Evolutionary conservation across 1,140 invertebrate species (phyloP).

Genomic region (Adoxophyes honmai): DNA sequence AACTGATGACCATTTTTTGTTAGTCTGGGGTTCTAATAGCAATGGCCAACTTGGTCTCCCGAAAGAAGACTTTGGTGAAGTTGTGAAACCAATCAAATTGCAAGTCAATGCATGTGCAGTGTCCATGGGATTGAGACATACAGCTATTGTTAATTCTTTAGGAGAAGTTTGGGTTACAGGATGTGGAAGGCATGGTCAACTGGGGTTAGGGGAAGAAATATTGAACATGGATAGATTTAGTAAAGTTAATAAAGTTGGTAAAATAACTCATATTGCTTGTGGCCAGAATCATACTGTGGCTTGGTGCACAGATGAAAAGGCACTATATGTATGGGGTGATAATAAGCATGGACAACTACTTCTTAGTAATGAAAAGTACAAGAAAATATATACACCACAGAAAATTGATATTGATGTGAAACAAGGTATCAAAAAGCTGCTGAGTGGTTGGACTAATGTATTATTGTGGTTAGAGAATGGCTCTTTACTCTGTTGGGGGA

Average conservation of each 20-base stretch:
- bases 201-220: conserved; percentile 76
- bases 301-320: conserved; percentile 76
- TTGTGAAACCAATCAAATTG: conserved; percentile 59
- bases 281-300: conserved; percentile 86
- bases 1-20: conserved; percentile 80
- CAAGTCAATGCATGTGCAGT: conserved; percentile 64
- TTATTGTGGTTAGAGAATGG: conserved; percentile 79
- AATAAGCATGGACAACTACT: conserved; percentile 86
- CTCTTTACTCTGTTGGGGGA: conserved; percentile 84
- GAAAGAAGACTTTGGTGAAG: conserved; percentile 62
- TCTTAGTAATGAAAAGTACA: conserved; percentile 62
- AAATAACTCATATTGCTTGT: conserved; percentile 80
- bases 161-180: conserved; percentile 80
- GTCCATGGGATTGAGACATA: conserved; percentile 82
- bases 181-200: conserved; percentile 80
- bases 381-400: conserved; percentile 63
- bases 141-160: conserved; percentile 81
- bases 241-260: conserved; percentile 77
- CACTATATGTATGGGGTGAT: conserved; percentile 83
- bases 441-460: conserved; percentile 87
- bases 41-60: conserved; percentile 84
- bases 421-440: conserved; percentile 72
- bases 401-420: conserved; percentile 76
- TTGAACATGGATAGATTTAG: conserved; percentile 72
- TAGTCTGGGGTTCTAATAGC: conserved; percentile 87